Conservation (phyloP, 2,113 vertebrate genomes). For the Cebidichthys violaceus region DNA sequence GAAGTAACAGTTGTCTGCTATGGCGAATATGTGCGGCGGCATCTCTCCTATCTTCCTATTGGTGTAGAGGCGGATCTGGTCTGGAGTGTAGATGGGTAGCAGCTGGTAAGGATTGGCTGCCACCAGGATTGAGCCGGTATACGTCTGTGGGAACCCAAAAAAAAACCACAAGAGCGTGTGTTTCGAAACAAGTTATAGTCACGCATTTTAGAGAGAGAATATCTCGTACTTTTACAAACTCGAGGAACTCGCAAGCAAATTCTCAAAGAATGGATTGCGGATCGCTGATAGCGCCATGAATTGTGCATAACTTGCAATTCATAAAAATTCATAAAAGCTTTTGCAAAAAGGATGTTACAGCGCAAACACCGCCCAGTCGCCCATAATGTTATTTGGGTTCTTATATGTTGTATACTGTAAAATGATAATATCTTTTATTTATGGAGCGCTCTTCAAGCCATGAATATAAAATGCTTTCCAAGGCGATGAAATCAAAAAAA, state of each 20-base stretch:
- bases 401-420: too few relatives aligned
- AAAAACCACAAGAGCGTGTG: neutral
- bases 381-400: neutral
- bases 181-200: neutral
- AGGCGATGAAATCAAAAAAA: neutral
- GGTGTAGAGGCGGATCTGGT: constrained; percentile 98
- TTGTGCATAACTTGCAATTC: too few relatives aligned
- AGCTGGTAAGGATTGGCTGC: constrained; percentile 99
- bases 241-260: too few relatives aligned
- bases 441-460: neutral
- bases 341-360: too few relatives aligned
- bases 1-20: constrained; percentile 99
- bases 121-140: constrained; percentile 96
- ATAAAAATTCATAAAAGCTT: too few relatives aligned
- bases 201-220: neutral
- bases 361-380: neutral
- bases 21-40: constrained; percentile 98
- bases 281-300: too few relatives aligned
- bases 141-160: constrained; percentile 84
- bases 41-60: constrained; percentile 99
- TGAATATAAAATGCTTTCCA: neutral
- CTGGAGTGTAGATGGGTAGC: constrained; percentile 94
- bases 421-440: neutral
- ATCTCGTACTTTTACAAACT: neutral
- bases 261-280: too few relatives aligned